Evolutionary conservation across 1,140 invertebrate species (phyloP), one percentile per base, ranked within the genome.

Genomic region (Acromyrmex charruanus): DNA sequence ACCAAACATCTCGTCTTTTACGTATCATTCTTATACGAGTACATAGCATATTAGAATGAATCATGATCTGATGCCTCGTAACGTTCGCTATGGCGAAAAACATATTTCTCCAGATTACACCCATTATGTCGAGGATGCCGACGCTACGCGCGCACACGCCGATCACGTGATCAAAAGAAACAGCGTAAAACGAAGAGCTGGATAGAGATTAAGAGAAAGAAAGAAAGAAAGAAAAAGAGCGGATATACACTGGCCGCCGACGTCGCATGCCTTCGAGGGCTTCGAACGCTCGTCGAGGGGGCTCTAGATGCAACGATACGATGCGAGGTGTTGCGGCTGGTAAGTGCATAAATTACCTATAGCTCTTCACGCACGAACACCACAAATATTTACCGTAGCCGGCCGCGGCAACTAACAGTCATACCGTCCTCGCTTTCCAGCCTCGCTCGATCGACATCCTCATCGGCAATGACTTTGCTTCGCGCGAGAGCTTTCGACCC

Each of bases 371-470:
- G 71, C 77, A 69, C 63, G 35, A 87, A 65, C 58, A 81, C 75
- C 86, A 71, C 87, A 87, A 88, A 88, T 84, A 84, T 88, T 88
- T 88, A 35, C 77, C 61, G 65, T 61, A 59, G 65, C 66, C 31
- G 44, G 53, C 58, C 49, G 65, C 74, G 28, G 55, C 55, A n/a
- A 59, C 75, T 65, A 53, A 65, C 18, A 75, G 44, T 14, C 68
- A 35, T 21, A 51, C 55, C 69, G 49, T 49, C 65, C 49, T 69
- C 68, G 21, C 49, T 82, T 51, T 74, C 44, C 72, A 59, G 31
- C 65, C 35, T 14, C n/a, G 58, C 44, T 74, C 80, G 61, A 79
- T 65, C 84, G 65, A 65, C 74, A 35, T 69, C 35, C 72, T 79
- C 66, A 65, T 88, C 87, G 82, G 68, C 68, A 79, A 77, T 68